Evolutionary conservation across 2,888 invertebrate genomes (phyloP).

Genomic region (Belgica antarctica): DNA sequence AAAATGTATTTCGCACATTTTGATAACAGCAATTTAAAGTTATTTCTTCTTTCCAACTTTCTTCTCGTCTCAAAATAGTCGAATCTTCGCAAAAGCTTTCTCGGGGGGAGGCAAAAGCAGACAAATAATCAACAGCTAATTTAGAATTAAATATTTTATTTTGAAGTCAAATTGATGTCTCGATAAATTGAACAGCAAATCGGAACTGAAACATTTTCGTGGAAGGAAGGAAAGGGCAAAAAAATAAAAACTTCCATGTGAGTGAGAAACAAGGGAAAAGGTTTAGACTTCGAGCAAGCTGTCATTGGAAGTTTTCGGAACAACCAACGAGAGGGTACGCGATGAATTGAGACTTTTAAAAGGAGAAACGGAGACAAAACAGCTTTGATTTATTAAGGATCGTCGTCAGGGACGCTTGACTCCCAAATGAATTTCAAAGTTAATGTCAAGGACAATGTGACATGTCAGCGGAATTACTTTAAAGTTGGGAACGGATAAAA

Average conservation of each 20-base stretch:
- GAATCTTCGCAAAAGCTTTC: not conserved
- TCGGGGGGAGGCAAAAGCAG: not conserved
- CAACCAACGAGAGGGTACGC: not conserved
- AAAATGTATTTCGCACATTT: conserved; percentile 27
- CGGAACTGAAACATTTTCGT: not conserved
- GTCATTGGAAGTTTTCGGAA: conserved; percentile 15
- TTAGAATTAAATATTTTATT: conserved; percentile 21
- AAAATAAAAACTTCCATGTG: not conserved
- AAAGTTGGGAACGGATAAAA: no score
- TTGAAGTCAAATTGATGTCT: not conserved
- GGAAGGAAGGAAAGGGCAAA: not conserved
- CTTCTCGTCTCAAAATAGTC: not conserved
- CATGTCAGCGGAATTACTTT: no score
- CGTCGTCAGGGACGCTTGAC: not conserved
- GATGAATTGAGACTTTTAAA: conserved; percentile 10
- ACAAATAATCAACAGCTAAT: conserved; percentile 40
- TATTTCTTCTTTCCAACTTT: conserved; percentile 2
- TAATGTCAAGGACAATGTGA: conserved; percentile 3
- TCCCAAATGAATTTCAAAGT: not conserved
- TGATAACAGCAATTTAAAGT: conserved; percentile 40
- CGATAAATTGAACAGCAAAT: conserved; percentile 31
- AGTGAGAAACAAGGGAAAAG: conserved; percentile 11
- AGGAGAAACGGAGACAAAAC: not conserved
- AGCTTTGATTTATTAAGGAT: conserved; percentile 4
- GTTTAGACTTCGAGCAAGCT: not conserved